Percentiles rank a stretch among this genome's conserved stretches.
phyloP scores from a whole-genome alignment of 2,797 vertebrate species.

The Leptatherina wallacei region DNA sequence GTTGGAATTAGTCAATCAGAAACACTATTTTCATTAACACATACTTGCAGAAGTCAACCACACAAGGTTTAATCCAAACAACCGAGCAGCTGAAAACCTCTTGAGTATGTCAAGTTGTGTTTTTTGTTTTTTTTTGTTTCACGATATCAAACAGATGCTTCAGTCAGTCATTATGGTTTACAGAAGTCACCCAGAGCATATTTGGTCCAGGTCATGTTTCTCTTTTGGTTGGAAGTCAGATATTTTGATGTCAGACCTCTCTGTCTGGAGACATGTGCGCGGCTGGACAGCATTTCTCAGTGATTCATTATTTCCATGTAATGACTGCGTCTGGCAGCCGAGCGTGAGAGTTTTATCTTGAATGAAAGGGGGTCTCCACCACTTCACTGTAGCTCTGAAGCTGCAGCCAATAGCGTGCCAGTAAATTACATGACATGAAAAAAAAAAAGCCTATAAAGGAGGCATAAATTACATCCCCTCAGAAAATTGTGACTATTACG shows the following conservation, averaged over 20 bases:
- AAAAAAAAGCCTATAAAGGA: conserved; percentile 72
- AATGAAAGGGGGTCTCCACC: conserved; percentile 75
- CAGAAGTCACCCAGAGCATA: conserved; percentile 33
- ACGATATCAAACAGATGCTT: conserved; percentile 45
- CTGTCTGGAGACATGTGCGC: conserved; percentile 50
- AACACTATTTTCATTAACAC: background rate
- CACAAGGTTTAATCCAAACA: background rate
- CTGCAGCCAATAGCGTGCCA: conserved; percentile 63
- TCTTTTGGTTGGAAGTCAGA: conserved; percentile 42
- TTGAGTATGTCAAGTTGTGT: conserved; percentile 8
- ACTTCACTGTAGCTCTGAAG: conserved; percentile 63
- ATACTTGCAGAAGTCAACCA: background rate
- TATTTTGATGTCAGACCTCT: conserved; percentile 60
- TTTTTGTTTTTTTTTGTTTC: background rate
- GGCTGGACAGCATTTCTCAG: conserved; percentile 61
- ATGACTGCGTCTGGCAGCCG: conserved; percentile 72
- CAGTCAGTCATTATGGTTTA: conserved; percentile 26
- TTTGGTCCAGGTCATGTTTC: conserved; percentile 57
- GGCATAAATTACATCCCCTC: conserved; percentile 82
- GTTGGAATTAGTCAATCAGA: background rate
- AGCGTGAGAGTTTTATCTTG: conserved; percentile 77
- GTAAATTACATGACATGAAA: conserved; percentile 84
- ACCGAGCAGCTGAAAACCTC: conserved; percentile 8
- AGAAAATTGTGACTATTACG: conserved; percentile 80
- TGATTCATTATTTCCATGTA: conserved; percentile 79